Base-by-base conservation (phyloP, 1,140 invertebrate species). In the Calliopsis andreniformis region DNA sequence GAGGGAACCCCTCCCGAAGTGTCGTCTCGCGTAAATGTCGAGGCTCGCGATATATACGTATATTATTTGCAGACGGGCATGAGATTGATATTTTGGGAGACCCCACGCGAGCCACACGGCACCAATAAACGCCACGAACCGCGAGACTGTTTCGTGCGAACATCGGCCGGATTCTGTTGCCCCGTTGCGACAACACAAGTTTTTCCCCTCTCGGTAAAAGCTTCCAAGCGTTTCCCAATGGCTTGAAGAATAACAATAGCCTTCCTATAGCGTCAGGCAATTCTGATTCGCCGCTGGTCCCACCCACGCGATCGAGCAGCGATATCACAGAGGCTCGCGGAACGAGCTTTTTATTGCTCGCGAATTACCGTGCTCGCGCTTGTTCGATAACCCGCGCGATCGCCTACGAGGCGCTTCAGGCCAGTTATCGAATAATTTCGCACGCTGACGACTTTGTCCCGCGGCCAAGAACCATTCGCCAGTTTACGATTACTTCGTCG, bases 11-110 rank as follows among this genome's bases (percentile, higher is more conserved):
- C 28, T 28, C 20, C 23, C 28, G 12, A 59, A 58, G 39, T 59
- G 64, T 76, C 42, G 42, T 30, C 30, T 42, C 5, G n/a, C 20
- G 69, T 70, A 71, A 79, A 76, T 72, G 78, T 64, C 79, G 62
- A 64, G 49, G 58, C 20, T 32, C 72, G 66, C 80, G 80, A 83
- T 81, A 68, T 82, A 80, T 77, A 80, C 51, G 70, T 78, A 83
- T 80, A 85, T 83, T 87, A 79, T 82, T 77, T 80, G 76, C 63
- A 87, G 76, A 77, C 84, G 78, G 64, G 82, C 80, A 78, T 75
- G 84, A 89, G 88, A 88, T 89, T 89, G 86, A 90, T 91, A 90
- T 91, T 91, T 91, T 89, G 64, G 89, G 88, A 87, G 88, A 86
- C 82, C 83, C 86, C 87, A 87, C 88, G 81, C 83, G 79, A 80